A percentile compares a stretch with the other conserved stretches of the same genome.
Conservation (phyloP, 1,140 invertebrate genomes). For the Zaprionus ornatus region DNA sequence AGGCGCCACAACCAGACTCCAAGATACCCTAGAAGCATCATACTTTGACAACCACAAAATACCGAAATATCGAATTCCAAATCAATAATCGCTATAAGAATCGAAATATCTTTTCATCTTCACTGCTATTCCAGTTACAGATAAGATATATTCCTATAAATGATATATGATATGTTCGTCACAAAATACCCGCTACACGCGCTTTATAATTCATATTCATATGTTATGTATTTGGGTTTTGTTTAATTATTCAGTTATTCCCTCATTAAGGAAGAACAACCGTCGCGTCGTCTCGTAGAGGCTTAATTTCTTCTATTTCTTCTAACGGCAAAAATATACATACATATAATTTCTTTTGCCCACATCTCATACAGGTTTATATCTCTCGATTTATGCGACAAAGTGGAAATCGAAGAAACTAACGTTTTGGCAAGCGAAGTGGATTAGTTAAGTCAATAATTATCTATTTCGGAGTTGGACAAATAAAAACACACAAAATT, state of each 20-base stretch:
- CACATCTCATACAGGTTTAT: conserved; percentile 38
- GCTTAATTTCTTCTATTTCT: conserved; percentile 23
- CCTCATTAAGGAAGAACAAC: conserved; percentile 30
- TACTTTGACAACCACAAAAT: not conserved
- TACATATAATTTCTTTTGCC: conserved; percentile 30
- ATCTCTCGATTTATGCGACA: conserved; percentile 27
- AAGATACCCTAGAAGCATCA: conserved; percentile 21
- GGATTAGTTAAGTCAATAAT: conserved; percentile 52
- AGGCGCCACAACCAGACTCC: not conserved
- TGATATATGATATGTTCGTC: not conserved
- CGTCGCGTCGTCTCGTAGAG: not conserved
- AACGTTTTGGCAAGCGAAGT: conserved; percentile 29
- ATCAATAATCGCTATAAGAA: not conserved
- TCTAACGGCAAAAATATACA: conserved; percentile 39
- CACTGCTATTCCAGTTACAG: not conserved
- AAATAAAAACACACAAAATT: conserved; percentile 45
- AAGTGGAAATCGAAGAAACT: conserved; percentile 12
- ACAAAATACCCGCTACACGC: conserved; percentile 12
- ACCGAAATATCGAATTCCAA: not conserved
- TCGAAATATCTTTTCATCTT: not conserved
- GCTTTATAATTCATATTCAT: conserved; percentile 20
- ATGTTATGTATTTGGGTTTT: conserved; percentile 49
- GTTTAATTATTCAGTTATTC: conserved; percentile 49
- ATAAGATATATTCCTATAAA: not conserved
- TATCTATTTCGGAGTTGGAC: conserved; percentile 42